phyloP scores from a whole-genome alignment of 1,140 invertebrate species.

The Adelges cooleyi region DNA sequence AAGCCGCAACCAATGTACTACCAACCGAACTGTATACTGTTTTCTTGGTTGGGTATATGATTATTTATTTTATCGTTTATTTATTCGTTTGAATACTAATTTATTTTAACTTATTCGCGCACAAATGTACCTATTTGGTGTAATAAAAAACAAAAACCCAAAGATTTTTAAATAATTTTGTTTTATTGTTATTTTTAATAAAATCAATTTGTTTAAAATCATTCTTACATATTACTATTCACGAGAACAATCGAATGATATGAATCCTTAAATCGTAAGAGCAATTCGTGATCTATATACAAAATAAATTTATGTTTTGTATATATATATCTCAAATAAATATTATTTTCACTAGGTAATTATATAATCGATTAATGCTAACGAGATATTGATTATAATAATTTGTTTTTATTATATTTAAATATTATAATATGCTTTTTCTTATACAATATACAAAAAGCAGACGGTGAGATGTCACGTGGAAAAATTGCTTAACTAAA shows the following conservation, averaged over 20 bases:
- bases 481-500: slow-evolving; percentile 24
- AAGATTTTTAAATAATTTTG: slow-evolving; percentile 31
- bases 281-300: slow-evolving; percentile 27
- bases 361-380: slow-evolving; percentile 27
- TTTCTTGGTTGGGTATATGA: slow-evolving; percentile 12
- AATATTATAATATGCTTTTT: background rate
- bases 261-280: slow-evolving; percentile 29
- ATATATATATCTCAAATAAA: slow-evolving; percentile 27
- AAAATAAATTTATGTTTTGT: slow-evolving; percentile 26
- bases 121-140: too few species aligned
- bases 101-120: too few species aligned
- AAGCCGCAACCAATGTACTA: background rate
- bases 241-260: slow-evolving; percentile 28
- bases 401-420: slow-evolving; percentile 15
- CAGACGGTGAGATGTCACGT: slow-evolving; percentile 22
- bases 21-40: slow-evolving; percentile 3
- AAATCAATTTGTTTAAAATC: slow-evolving; percentile 22
- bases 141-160: slow-evolving; percentile 35
- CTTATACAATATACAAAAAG: background rate
- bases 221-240: slow-evolving; percentile 26
- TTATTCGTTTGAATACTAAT: too few species aligned
- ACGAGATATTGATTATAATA: slow-evolving; percentile 28
- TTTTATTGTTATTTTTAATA: slow-evolving; percentile 25
- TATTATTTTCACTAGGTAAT: slow-evolving; percentile 25
- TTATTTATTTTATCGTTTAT: too few species aligned